Evolutionary conservation across 2,888 invertebrate species (phyloP), one percentile per base, ranked within the genome.

Genomic region (Ametastegia equiseti): DNA sequence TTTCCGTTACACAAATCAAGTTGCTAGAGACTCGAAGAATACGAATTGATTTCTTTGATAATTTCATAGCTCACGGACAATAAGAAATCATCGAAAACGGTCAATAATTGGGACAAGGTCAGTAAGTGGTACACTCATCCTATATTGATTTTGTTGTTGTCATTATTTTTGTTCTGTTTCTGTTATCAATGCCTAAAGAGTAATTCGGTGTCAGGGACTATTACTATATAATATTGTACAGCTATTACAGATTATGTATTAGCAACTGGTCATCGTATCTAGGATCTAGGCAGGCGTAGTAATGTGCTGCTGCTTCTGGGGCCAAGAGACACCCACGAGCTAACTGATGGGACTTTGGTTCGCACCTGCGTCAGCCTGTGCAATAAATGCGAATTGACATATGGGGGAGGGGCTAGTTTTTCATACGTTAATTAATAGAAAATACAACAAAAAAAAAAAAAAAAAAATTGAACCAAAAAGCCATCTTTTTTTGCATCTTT

Each of bases 361-460:
- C 80, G 80, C 27, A 71, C 30, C 80, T 80, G 67, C 54, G 69
- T 45, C 30, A 80, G 5, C 80, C 80, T 80, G 80, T 45, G 65
- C 54, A 39, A n/a, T 19, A 80, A 33, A 80, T 39, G 50, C 19
- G 30, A 47, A 42, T 33, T n/a, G n/a, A n/a, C n/a, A n/a, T n/a
- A n/a, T n/a, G n/a, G n/a, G n/a, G n/a, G 33, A 47, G 45, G 3
- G 13, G 67, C 36, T 65, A 50, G 19, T 80, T 54, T 39, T 33
- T 45, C 30, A 19, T 33, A 63, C 57, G 6, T 39, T 39, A 4
- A 65, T 65, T 19, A 9, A 3, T n/a, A 19, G 7, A 36, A 19
- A 39, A 39, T n/a, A 63, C 27, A 63, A 33, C 15, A 1, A 5
- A 57, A 57, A 63, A 63, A 63, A 63, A 63, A 54, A 23, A 54